Evolutionary conservation across 1,140 invertebrate genomes (phyloP).

Genomic region (Hestina assimilis): DNA sequence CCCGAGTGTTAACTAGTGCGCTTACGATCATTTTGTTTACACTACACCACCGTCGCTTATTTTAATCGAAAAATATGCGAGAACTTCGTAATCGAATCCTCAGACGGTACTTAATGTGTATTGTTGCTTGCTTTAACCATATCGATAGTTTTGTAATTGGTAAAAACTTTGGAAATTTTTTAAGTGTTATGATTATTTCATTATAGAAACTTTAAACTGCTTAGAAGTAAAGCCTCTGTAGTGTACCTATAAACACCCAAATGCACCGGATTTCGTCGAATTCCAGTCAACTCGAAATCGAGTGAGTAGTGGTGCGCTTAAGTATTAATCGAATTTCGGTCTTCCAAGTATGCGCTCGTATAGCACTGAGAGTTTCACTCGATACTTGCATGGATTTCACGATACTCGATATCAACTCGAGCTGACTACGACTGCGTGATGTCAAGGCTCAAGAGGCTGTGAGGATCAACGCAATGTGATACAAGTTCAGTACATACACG

Average conservation of each 20-base stretch:
- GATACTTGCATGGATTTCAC: constrained; percentile 53
- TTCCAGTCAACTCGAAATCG: constrained; percentile 24
- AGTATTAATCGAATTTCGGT: constrained; percentile 67
- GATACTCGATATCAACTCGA: constrained; percentile 53
- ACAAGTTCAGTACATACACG: constrained; percentile 7
- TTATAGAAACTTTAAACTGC: too few species aligned
- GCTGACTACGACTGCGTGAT: constrained; percentile 51
- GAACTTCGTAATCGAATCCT: not conserved
- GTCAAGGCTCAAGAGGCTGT: constrained; percentile 46
- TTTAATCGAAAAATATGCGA: constrained; percentile 1
- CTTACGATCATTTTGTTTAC: constrained; percentile 12
- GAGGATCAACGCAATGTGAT: constrained; percentile 22
- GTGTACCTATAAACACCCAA: constrained; percentile 13
- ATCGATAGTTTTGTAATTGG: too few species aligned
- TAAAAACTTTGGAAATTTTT: too few species aligned
- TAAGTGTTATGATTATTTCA: too few species aligned
- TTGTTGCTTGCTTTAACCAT: not conserved
- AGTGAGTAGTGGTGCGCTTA: constrained; percentile 33
- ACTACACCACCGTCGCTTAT: not conserved
- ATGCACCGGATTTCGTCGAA: constrained; percentile 40
- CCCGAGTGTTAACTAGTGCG: constrained; percentile 18
- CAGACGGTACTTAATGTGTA: not conserved
- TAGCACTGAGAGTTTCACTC: constrained; percentile 50
- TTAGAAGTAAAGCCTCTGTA: too few species aligned
- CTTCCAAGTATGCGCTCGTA: constrained; percentile 55